Percentiles rank a stretch among this genome's conserved stretches.
phyloP scores from a whole-genome alignment of 1,140 invertebrate genomes.

The Saccostrea glomerata region DNA sequence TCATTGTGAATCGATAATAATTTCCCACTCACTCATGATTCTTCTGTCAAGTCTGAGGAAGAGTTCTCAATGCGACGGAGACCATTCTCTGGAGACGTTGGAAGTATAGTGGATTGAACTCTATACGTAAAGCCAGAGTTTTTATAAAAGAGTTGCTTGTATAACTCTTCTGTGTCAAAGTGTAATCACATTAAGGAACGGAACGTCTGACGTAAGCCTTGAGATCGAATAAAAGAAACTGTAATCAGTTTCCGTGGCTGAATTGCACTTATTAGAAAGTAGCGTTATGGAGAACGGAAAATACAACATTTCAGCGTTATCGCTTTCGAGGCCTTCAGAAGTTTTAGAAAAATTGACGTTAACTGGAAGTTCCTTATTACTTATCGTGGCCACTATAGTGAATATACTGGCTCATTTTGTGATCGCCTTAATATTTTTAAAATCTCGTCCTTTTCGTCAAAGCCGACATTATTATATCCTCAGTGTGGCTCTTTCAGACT shows the following conservation, averaged over 20 bases:
- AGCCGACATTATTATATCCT: constrained; percentile 73
- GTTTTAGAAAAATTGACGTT: background rate
- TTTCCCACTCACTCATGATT: constrained; percentile 28
- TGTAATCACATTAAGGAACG: background rate
- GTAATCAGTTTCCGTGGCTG: background rate
- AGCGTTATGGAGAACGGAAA: background rate
- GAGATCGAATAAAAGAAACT: background rate
- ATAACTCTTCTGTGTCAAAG: background rate
- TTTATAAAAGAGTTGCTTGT: no score
- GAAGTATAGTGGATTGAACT: background rate
- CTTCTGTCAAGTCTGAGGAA: background rate
- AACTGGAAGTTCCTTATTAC: constrained; percentile 56
- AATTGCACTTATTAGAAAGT: background rate
- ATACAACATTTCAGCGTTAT: background rate
- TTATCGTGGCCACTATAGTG: constrained; percentile 62
- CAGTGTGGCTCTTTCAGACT: constrained; percentile 71
- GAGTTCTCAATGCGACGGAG: background rate
- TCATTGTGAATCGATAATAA: constrained; percentile 1
- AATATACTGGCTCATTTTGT: constrained; percentile 69
- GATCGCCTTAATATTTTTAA: constrained; percentile 69
- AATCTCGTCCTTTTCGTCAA: constrained; percentile 62
- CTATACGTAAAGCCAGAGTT: no score
- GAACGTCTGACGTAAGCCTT: background rate
- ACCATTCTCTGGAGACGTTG: background rate
- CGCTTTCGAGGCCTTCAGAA: background rate